phyloP scores from a whole-genome alignment of 2,113 vertebrate genomes.

The Microtus montanus region DNA sequence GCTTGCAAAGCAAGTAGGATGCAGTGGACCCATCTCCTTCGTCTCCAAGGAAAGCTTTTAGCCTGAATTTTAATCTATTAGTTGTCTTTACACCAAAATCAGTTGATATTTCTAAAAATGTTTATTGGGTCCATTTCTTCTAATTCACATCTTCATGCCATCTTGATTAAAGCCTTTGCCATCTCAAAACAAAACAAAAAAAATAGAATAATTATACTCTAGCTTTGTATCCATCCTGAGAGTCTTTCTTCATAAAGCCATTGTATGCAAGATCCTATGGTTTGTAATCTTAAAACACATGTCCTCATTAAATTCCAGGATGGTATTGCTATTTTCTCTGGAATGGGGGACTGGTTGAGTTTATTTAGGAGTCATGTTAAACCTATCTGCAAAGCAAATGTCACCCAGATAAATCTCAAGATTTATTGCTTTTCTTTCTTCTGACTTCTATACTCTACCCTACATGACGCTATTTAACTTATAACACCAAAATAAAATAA shows the following conservation, averaged over 20 bases:
- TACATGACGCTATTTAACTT: neutral
- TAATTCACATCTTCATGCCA: neutral
- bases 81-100: neutral
- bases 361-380: neutral
- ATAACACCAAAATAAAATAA: neutral
- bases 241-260: neutral
- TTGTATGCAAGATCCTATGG: neutral
- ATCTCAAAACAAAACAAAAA: conserved; percentile 25
- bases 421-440: conserved; percentile 5
- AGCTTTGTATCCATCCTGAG: neutral
- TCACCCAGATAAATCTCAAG: neutral
- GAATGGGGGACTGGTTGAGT: neutral
- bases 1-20: neutral
- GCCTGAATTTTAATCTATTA: conserved; percentile 1
- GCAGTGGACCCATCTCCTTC: neutral
- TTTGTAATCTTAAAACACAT: neutral
- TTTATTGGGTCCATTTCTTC: neutral
- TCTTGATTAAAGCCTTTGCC: neutral
- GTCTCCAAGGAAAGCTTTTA: neutral
- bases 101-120: neutral
- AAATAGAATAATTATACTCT: neutral
- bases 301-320: neutral
- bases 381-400: neutral
- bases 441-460: neutral
- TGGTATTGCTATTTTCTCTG: neutral